Conservation (phyloP, 1,140 invertebrate species). For the Battus philenor region DNA sequence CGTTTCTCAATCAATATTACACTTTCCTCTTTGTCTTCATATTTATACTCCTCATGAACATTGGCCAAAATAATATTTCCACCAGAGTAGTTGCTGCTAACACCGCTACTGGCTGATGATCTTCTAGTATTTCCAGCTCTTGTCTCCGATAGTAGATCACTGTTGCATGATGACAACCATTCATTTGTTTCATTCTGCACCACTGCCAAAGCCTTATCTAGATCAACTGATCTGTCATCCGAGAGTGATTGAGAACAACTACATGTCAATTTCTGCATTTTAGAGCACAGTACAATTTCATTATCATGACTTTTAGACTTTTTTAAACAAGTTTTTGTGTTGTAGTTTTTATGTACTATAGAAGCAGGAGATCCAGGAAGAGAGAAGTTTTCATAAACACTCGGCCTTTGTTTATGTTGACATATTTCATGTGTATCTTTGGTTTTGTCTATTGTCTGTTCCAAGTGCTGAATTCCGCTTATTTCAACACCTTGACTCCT, state of each 20-base stretch:
- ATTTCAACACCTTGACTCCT: slow-evolving; percentile 45
- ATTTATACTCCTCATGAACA: slow-evolving; percentile 85
- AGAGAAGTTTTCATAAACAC: slow-evolving; percentile 61
- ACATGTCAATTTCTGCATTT: slow-evolving; percentile 24
- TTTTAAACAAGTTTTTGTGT: slow-evolving; percentile 51
- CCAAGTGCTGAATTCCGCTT: slow-evolving; percentile 53
- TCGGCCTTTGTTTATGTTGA: slow-evolving; percentile 34
- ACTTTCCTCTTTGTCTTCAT: slow-evolving; percentile 83
- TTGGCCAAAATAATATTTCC: slow-evolving; percentile 67
- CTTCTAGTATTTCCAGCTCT: slow-evolving; percentile 50
- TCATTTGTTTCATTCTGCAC: slow-evolving; percentile 65
- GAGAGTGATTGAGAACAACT: slow-evolving; percentile 28
- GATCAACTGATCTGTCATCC: slow-evolving; percentile 33
- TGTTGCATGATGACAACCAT: slow-evolving; percentile 40
- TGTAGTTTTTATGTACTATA: slow-evolving; percentile 62
- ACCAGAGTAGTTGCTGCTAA: slow-evolving; percentile 56
- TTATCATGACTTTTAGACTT: slow-evolving; percentile 27
- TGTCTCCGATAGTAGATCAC: slow-evolving; percentile 23
- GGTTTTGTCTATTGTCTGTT: slow-evolving; percentile 41
- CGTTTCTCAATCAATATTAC: slow-evolving; percentile 83
- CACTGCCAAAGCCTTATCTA: slow-evolving; percentile 49
- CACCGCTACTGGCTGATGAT: slow-evolving; percentile 63
- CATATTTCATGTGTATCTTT: slow-evolving; percentile 14
- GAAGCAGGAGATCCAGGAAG: slow-evolving; percentile 55
- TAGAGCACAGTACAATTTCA: slow-evolving; percentile 15